phyloP scores from a whole-genome alignment of 2,113 vertebrate genomes.

The Corythornis vintsioides region DNA sequence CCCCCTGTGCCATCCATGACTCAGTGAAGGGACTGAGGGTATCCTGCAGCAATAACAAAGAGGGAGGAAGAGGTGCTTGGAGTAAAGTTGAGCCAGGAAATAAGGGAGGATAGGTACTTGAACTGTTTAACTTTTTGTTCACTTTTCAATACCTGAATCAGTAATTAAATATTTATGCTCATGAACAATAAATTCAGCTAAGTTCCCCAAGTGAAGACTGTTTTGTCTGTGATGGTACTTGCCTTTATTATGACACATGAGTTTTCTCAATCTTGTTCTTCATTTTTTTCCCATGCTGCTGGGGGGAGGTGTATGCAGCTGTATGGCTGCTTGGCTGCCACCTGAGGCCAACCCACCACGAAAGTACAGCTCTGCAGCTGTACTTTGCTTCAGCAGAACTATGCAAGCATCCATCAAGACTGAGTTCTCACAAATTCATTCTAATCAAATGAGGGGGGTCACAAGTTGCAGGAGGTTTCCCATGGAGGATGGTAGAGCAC shows the following conservation, averaged over 20 bases:
- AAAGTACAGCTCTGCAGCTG: neutral
- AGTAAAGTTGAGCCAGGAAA: neutral
- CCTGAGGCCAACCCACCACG: neutral
- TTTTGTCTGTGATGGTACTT: neutral
- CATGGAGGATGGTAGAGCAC: neutral
- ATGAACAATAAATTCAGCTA: no score
- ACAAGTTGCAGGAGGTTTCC: neutral
- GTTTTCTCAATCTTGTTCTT: neutral
- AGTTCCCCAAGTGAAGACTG: no score
- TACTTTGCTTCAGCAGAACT: neutral
- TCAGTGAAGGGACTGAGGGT: neutral
- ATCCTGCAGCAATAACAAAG: accelerated
- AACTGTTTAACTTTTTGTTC: neutral
- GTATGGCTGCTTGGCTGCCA: neutral
- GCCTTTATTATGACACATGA: neutral
- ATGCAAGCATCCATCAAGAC: neutral
- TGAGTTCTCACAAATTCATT: neutral
- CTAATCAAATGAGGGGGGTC: neutral
- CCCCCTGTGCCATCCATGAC: neutral
- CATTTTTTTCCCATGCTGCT: neutral
- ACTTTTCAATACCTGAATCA: neutral
- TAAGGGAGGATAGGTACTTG: neutral
- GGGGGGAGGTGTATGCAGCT: neutral
- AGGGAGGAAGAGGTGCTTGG: neutral
- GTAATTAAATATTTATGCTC: no score